Conservation (phyloP, 2,888 invertebrate species). For the Quadroppia sp. region DNA sequence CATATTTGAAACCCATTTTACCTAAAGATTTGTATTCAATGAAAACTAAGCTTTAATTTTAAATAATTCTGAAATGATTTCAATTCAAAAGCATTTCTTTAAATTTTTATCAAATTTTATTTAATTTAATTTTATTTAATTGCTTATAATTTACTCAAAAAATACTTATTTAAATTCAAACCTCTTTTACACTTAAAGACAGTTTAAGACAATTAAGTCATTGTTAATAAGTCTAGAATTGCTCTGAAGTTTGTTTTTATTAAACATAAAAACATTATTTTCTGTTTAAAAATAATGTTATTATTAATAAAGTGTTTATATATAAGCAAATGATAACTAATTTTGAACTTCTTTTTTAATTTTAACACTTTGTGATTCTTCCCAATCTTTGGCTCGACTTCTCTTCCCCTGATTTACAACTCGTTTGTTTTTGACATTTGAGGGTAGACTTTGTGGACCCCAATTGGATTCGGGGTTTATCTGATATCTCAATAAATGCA, state of each 20-base stretch:
- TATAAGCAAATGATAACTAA: background rate
- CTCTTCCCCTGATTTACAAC: slow-evolving; percentile 45
- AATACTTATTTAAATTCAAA: background rate
- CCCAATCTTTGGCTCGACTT: slow-evolving; percentile 15
- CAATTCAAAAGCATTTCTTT: too few relatives aligned
- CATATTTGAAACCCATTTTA: too few relatives aligned
- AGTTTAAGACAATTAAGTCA: background rate
- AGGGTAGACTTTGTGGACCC: slow-evolving; percentile 83
- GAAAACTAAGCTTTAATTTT: too few relatives aligned
- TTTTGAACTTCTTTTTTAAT: background rate
- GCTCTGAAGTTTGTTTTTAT: too few relatives aligned
- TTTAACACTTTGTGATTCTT: background rate
- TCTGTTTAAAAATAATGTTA: too few relatives aligned
- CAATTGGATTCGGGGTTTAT: slow-evolving; percentile 79
- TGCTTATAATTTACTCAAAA: too few relatives aligned
- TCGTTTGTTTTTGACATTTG: slow-evolving; percentile 51
- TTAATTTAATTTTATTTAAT: too few relatives aligned
- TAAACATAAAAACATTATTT: too few relatives aligned
- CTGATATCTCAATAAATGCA: slow-evolving; percentile 73
- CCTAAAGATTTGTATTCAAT: too few relatives aligned
- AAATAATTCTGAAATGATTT: too few relatives aligned
- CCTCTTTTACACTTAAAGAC: background rate
- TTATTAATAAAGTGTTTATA: background rate
- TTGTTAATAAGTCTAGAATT: too few relatives aligned
- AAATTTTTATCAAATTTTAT: too few relatives aligned